Evolutionary conservation across 2,113 vertebrate genomes (phyloP).

Genomic region (Cygnus atratus): DNA sequence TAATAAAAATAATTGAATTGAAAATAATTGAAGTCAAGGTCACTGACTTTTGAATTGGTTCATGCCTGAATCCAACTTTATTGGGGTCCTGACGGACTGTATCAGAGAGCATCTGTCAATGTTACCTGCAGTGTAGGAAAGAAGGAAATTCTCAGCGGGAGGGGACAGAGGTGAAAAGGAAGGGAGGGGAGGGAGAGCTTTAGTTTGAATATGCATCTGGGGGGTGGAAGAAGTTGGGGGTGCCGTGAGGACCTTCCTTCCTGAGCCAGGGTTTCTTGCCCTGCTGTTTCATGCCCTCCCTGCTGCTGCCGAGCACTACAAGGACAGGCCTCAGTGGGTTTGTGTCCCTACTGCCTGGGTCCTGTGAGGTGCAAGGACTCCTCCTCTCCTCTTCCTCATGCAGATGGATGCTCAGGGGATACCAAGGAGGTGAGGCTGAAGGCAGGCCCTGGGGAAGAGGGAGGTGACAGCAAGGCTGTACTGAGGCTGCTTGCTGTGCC

Average conservation of each 20-base stretch:
- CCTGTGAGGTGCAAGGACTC: neutral
- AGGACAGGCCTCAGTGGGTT: neutral
- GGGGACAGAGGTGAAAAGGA: neutral
- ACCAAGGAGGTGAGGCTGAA: neutral
- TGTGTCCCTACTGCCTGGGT: neutral
- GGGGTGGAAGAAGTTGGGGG: neutral
- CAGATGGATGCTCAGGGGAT: accelerated
- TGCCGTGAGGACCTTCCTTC: neutral
- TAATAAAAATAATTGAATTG: no score
- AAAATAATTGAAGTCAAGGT: neutral
- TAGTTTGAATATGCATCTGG: neutral
- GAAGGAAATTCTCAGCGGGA: neutral
- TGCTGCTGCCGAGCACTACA: neutral
- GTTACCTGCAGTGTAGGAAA: neutral
- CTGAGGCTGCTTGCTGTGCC: neutral
- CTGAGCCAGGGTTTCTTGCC: neutral
- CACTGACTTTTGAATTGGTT: neutral
- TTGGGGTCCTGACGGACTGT: neutral
- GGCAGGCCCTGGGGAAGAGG: neutral
- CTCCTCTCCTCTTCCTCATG: neutral
- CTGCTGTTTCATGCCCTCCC: neutral
- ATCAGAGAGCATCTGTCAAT: neutral
- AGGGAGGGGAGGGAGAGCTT: neutral
- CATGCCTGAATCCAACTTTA: neutral
- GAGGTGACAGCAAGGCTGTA: neutral